Evolutionary conservation across 2,888 invertebrate species (phyloP).

Genomic region (Andrena minutula): DNA sequence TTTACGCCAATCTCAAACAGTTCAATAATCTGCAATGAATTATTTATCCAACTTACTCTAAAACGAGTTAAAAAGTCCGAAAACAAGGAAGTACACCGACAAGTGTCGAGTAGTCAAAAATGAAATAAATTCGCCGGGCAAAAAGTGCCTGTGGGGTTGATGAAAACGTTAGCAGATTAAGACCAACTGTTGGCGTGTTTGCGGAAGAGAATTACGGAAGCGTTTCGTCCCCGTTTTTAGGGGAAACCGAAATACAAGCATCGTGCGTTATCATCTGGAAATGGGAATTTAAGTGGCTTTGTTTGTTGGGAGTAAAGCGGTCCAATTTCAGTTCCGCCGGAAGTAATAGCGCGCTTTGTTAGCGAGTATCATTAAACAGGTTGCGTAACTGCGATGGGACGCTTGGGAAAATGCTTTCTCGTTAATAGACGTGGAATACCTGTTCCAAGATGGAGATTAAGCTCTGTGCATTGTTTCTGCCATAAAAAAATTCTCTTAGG

Average conservation of each 20-base stretch:
- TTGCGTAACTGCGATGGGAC: conserved; percentile 34
- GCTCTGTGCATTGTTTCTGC: neutral
- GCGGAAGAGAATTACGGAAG: conserved; percentile 19
- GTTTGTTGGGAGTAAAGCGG: conserved; percentile 44
- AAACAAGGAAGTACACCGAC: too few relatives aligned
- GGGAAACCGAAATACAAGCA: conserved; percentile 22
- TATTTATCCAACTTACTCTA: too few relatives aligned
- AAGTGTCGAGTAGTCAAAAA: too few relatives aligned
- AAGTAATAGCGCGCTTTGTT: conserved; percentile 55
- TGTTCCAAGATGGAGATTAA: neutral
- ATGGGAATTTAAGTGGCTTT: conserved; percentile 51
- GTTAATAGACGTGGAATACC: conserved; percentile 19
- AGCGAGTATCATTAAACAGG: conserved; percentile 47
- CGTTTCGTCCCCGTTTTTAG: conserved; percentile 17
- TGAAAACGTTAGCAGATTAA: neutral
- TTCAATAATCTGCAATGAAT: too few relatives aligned
- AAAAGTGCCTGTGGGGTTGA: neutral
- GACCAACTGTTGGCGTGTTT: neutral
- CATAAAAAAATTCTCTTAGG: too few relatives aligned
- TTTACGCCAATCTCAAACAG: too few relatives aligned
- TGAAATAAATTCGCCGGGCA: too few relatives aligned
- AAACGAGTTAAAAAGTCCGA: too few relatives aligned
- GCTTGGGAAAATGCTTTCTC: conserved; percentile 58
- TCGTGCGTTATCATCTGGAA: conserved; percentile 27
- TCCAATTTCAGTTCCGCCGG: conserved; percentile 71